A percentile compares a stretch with the other conserved stretches of the same genome.
Conservation (phyloP, 2,797 vertebrate species). For the Dryobates pubescens region DNA sequence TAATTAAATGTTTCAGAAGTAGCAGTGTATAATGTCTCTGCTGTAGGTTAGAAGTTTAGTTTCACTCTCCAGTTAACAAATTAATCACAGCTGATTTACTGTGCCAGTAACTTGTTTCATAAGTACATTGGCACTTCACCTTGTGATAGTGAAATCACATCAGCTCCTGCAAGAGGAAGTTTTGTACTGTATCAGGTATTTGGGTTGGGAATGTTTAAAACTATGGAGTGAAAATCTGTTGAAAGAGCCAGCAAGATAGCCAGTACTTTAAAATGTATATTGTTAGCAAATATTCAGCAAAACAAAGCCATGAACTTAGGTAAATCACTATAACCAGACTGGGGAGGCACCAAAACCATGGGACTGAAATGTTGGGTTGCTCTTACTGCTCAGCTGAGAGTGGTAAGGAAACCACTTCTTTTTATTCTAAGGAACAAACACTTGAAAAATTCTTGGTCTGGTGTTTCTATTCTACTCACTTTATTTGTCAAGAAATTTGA, state of each 20-base stretch:
- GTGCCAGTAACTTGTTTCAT: background rate
- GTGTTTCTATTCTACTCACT: background rate
- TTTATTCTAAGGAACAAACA: background rate
- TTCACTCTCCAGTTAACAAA: background rate
- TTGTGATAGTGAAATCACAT: background rate
- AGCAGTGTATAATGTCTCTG: background rate
- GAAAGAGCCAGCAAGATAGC: background rate
- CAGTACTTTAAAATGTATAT: background rate
- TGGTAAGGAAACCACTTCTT: background rate
- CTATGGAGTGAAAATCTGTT: background rate
- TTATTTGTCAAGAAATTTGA: background rate
- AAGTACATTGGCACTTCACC: background rate
- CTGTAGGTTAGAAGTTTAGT: background rate
- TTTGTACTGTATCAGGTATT: background rate
- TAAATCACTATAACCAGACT: background rate
- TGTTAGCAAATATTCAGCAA: background rate
- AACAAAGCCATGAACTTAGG: background rate
- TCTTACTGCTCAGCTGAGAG: background rate
- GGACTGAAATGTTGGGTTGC: background rate
- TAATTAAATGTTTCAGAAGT: slow-evolving; percentile 9
- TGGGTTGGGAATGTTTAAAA: background rate
- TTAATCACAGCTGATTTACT: background rate
- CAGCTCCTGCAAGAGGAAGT: background rate
- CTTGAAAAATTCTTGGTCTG: background rate
- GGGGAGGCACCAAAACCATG: background rate